Percentiles rank a stretch among this genome's conserved stretches.
These are phyloP conservation scores for Drosophila eohydei DNA, from an alignment of 2,888 invertebrate genomes.

Conservation along the genomic window DNA sequence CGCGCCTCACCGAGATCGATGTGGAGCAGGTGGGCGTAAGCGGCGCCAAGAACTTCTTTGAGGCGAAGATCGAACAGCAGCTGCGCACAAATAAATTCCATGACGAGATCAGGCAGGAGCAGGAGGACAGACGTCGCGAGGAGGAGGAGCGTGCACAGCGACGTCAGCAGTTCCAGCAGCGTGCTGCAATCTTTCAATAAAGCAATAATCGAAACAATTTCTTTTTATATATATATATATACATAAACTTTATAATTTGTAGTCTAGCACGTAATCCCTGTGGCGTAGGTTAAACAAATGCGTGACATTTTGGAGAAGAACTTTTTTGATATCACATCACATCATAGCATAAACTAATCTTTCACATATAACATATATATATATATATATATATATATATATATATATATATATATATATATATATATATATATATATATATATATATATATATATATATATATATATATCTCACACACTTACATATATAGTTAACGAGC, in stretches of 20 bases:
- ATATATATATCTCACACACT: constrained; percentile 23
- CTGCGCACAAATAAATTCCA: constrained; percentile 94
- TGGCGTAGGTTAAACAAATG: constrained; percentile 74
- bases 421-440: constrained; percentile 27
- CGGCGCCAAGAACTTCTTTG: constrained; percentile 97
- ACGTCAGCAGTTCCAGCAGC: constrained; percentile 94
- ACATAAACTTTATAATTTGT: constrained; percentile 33
- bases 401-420: constrained; percentile 27
- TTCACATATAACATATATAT: constrained; percentile 20
- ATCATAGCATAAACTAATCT: constrained; percentile 32
- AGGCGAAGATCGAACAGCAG: constrained; percentile 97
- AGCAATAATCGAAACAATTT: not conserved
- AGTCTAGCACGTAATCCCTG: constrained; percentile 68
- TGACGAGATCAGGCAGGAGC: constrained; percentile 95
- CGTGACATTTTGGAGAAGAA: constrained; percentile 41
- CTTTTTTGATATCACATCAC: constrained; percentile 48
- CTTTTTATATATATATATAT: constrained; percentile 8
- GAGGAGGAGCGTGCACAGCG: constrained; percentile 93
- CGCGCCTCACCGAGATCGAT: constrained; percentile 94
- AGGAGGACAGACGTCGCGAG: constrained; percentile 93
- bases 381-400: constrained; percentile 19
- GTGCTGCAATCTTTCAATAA: constrained; percentile 93
- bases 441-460: constrained; percentile 22
- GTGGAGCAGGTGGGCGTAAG: constrained; percentile 97
- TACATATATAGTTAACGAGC: constrained; percentile 42